phyloP scores from a whole-genome alignment of 2,888 invertebrate species.

The Gastrophysa polygoni region DNA sequence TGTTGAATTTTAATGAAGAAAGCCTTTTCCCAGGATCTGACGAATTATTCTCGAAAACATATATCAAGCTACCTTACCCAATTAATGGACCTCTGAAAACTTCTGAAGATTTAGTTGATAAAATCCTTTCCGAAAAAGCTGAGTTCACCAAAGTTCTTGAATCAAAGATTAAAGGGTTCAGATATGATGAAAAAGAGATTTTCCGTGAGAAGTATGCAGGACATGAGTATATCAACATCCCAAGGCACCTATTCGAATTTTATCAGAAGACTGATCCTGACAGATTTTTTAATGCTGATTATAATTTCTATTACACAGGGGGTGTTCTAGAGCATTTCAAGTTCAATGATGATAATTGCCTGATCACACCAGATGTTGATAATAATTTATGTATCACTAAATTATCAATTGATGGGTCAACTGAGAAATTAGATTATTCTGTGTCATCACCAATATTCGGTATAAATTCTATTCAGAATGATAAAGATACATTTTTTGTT shows the following conservation, averaged over 20 bases:
- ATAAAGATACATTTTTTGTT: slow-evolving; percentile 22
- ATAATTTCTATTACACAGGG: slow-evolving; percentile 38
- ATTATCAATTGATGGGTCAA: slow-evolving; percentile 10
- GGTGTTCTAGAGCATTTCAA: slow-evolving; percentile 36
- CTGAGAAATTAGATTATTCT: slow-evolving; percentile 11
- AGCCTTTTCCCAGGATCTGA: slow-evolving; percentile 37
- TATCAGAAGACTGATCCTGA: slow-evolving; percentile 35
- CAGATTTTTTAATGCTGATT: slow-evolving; percentile 32
- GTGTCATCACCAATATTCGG: slow-evolving; percentile 25
- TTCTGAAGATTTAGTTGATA: slow-evolving; percentile 24
- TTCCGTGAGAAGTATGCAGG: slow-evolving; percentile 20
- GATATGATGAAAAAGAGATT: slow-evolving; percentile 24
- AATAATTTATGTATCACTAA: slow-evolving; percentile 30
- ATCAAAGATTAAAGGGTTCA: slow-evolving; percentile 18
- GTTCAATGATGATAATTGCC: slow-evolving; percentile 28
- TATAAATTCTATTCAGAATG: slow-evolving; percentile 24
- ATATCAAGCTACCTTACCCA: slow-evolving; percentile 38
- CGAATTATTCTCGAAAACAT: slow-evolving; percentile 20
- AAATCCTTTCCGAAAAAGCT: slow-evolving; percentile 28
- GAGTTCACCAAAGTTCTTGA: slow-evolving; percentile 26
- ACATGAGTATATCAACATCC: slow-evolving; percentile 31
- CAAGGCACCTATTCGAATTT: slow-evolving; percentile 34
- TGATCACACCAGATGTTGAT: slow-evolving; percentile 33
- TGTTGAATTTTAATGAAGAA: slow-evolving; percentile 34
- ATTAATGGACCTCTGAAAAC: slow-evolving; percentile 28